Base-by-base conservation (phyloP, 2,797 vertebrate species). In the Silurus aristotelis region DNA sequence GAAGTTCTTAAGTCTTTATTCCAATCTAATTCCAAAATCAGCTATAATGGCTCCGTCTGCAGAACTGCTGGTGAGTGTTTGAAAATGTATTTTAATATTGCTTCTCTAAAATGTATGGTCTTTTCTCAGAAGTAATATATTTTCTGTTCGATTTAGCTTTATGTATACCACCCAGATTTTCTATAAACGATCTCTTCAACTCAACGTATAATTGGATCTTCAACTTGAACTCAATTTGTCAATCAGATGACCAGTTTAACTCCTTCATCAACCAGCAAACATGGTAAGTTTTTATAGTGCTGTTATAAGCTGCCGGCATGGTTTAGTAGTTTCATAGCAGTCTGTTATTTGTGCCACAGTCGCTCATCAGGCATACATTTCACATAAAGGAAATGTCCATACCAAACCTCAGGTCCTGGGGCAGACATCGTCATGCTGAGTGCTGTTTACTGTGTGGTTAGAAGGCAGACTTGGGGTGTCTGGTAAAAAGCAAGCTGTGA, bases 131-230 rank as follows among this genome's bases (percentile, higher is more conserved):
- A 19, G 25, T 31, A 19, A 27, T 17, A 89, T 56, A 52, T 87
- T 0, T 1, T 6, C 2, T 17, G 8, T 70, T 17, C 43, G 70
- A 2, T 64, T 43, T 88, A 95, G 94, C 89, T 83, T 56, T 93
- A 60, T 95, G 94, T 87, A 90, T 90, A 63, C 13, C 72, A 78
- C 20, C 89, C 48, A 83, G 46, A 31, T 60, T 58, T 56, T 15
- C 76, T 46, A 5, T 88, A 19, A 2, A 0, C 5, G 38, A 6
- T 46, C 82, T 91, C 31, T 68, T 94, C 46, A 87, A 64, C 6
- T 92, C 92, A 55, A 93, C 90, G 61, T 89, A 92, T 63, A 92
- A 87, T n/a, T 95, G 94, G 94, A 82, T 89, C 60, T 64, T 90
- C 66, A 60, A 0, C 38, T 46, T 17, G 0, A 85, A 89, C 22